Base-by-base conservation (phyloP, 1,140 invertebrate genomes). In the Eurosta solidaginis region DNA sequence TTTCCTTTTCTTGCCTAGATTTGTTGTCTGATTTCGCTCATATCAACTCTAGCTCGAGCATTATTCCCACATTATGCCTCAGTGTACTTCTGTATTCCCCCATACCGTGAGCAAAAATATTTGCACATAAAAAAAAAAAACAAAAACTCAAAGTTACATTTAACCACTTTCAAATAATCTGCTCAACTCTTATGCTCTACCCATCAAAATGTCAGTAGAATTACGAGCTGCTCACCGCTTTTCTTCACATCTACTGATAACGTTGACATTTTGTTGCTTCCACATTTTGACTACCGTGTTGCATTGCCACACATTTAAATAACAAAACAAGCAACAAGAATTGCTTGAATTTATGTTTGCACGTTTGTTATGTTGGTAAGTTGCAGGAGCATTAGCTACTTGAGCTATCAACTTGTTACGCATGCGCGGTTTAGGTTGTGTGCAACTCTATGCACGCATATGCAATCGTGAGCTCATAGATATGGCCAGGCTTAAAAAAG, bases 221-320 rank as follows among this genome's bases (percentile, higher is more conserved):
- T 68, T 68, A 68, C 59, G 59, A 42, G 59, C 40, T 29, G 33
- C 59, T 40, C 33, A 68, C 59, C 20, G 59, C 22, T 68, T 68
- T 33, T 12, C 36, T 14, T 68, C 59, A 68, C 59, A 68, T 68
- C 40, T 68, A 29, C 59, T 68, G 59, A 68, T 68, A 68, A 68
- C 59, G 59, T 68, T 68, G 59, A 68, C 59, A 68, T 29, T 68
- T 68, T 20, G 59, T 68, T 40, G 59, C 59, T 68, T 68, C 59
- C 59, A 68, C 59, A 68, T 68, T n/a, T 68, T 68, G 59, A 68
- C 59, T 68, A 42, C 59, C 22, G 59, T 68, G 36, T 22, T 68
- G 59, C 29, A 17, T 4, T 10, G 33, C 20, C 17, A 40, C 33
- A 68, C 59, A 68, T 40, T 68, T 68, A 42, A 36, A 68, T 40